A percentile compares a stretch with the other conserved stretches of the same genome.
phyloP scores from a whole-genome alignment of 2,797 vertebrate species.

The Chaenodraco wilsoni region DNA sequence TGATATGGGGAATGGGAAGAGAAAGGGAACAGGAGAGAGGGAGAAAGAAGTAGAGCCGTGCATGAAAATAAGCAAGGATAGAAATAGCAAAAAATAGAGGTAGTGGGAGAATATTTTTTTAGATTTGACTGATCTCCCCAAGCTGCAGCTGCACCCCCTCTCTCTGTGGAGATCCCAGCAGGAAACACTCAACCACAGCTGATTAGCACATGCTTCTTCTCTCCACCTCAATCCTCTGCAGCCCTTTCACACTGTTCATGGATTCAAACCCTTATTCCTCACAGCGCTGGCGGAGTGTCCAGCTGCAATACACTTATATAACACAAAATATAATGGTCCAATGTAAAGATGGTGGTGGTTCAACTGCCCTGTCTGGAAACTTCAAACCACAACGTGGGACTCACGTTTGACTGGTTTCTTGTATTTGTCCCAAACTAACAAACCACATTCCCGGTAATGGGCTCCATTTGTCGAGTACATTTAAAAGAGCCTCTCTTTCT shows the following conservation, averaged over 20 bases:
- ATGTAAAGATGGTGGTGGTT: background rate
- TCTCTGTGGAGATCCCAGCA: constrained; percentile 58
- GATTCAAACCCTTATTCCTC: constrained; percentile 16
- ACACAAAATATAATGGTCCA: constrained; percentile 4
- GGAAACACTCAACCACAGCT: constrained; percentile 68
- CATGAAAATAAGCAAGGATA: background rate
- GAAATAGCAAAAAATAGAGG: background rate
- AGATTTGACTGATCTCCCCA: constrained; percentile 41
- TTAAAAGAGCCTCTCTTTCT: background rate
- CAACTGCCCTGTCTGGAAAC: background rate
- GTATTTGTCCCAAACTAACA: background rate
- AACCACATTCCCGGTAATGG: background rate
- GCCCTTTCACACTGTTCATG: constrained; percentile 17
- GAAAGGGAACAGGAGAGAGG: background rate
- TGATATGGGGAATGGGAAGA: background rate
- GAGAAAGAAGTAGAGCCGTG: background rate
- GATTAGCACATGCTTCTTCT: constrained; percentile 58
- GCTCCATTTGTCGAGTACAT: constrained; percentile 20
- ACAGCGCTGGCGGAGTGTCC: constrained; percentile 17
- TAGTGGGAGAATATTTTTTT: constrained; percentile 31
- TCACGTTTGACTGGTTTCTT: constrained; percentile 11
- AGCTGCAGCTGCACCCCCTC: constrained; percentile 56
- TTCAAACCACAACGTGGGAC: background rate
- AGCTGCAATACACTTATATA: constrained; percentile 45
- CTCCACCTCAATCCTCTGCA: constrained; percentile 32